Conservation (phyloP, 2,888 invertebrate genomes). For the Spisula subtruncata region DNA sequence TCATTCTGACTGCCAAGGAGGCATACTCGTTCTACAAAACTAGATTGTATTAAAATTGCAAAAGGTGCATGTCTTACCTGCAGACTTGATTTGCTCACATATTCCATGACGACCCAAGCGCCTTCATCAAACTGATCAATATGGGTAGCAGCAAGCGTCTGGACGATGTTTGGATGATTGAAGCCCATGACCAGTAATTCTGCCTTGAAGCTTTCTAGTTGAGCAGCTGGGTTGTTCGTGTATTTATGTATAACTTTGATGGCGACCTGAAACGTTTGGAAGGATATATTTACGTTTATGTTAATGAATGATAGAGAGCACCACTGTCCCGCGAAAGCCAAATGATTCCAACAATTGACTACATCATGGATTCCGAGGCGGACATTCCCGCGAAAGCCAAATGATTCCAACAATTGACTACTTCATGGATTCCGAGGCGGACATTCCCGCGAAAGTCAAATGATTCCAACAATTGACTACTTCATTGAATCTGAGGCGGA, state of each 20-base stretch:
- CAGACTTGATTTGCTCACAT: constrained; percentile 83
- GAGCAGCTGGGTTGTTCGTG: constrained; percentile 80
- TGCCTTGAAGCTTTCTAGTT: constrained; percentile 87
- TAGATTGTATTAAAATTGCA: neutral
- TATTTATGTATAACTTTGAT: constrained; percentile 86
- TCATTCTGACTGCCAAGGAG: too few relatives aligned
- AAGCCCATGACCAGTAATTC: constrained; percentile 89
- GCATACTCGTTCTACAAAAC: too few relatives aligned
- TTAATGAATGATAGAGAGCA: too few relatives aligned
- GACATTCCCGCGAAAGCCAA: too few relatives aligned
- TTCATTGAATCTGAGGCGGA: too few relatives aligned
- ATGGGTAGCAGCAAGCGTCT: constrained; percentile 86
- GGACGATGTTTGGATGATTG: constrained; percentile 89
- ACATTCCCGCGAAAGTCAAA: too few relatives aligned
- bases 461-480: too few relatives aligned
- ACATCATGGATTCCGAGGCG: too few relatives aligned
- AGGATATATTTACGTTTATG: neutral
- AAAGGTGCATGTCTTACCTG: constrained; percentile 62
- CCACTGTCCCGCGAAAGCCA: too few relatives aligned
- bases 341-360: too few relatives aligned
- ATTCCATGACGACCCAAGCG: constrained; percentile 89
- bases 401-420: too few relatives aligned
- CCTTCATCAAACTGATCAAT: constrained; percentile 75
- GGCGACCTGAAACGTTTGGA: constrained; percentile 71
- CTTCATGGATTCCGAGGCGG: too few relatives aligned